Percentiles rank a stretch among this genome's conserved stretches.
These are phyloP conservation scores for Aplysina aerophoba DNA, from an alignment of 37 sponge, comb jelly and placozoan genomes.

Conservation along the genomic window DNA sequence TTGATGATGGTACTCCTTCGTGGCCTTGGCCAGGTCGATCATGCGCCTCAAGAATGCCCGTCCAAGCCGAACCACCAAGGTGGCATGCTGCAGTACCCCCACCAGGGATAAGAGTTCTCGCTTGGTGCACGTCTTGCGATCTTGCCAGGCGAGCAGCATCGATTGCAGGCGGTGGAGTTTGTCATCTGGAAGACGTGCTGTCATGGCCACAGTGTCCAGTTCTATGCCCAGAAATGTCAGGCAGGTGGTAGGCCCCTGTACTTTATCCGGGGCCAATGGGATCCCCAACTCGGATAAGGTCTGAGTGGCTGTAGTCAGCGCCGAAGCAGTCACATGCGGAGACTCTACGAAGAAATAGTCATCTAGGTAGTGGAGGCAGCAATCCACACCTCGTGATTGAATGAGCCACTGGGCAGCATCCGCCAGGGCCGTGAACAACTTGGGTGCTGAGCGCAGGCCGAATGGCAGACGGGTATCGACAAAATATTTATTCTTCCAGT, in stretches of 20 bases:
- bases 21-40: constrained; percentile 8
- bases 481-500: constrained; percentile 29
- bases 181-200: constrained; percentile 30
- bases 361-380: constrained; percentile 35
- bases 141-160: not conserved
- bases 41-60: constrained; percentile 23
- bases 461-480: constrained; percentile 51
- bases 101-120: constrained; percentile 41
- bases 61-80: constrained; percentile 33
- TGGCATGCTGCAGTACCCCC: constrained; percentile 43
- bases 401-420: constrained; percentile 39
- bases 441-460: constrained; percentile 47
- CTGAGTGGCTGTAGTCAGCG: not conserved
- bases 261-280: constrained; percentile 45
- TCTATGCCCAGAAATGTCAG: constrained; percentile 42
- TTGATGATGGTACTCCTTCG: constrained; percentile 15
- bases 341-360: constrained; percentile 31
- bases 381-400: not conserved
- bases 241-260: constrained; percentile 26
- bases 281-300: constrained; percentile 30
- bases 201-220: constrained; percentile 36
- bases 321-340: not conserved
- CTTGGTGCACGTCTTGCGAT: constrained; percentile 21
- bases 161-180: not conserved
- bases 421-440: constrained; percentile 34